These are phyloP conservation scores for Chloropsis cyanopogon DNA, from an alignment of 2,113 vertebrate genomes.

Conservation along the genomic window DNA sequence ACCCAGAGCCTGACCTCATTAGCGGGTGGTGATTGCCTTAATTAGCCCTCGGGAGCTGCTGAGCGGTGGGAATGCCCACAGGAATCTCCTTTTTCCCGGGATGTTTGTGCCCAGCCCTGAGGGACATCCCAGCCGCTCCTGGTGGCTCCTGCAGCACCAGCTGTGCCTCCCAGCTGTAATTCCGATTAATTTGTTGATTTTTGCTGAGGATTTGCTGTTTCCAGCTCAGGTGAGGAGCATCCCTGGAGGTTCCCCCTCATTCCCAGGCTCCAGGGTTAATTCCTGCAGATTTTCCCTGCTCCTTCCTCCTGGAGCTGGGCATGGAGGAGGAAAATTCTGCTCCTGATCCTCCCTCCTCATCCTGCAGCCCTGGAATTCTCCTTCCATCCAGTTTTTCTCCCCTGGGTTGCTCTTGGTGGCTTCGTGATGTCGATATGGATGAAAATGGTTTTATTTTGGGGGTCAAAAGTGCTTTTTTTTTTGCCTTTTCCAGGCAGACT, in stretches of 20 bases:
- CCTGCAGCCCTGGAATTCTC: neutral
- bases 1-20: neutral
- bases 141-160: neutral
- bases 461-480: neutral
- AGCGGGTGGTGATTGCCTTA: neutral
- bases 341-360: neutral
- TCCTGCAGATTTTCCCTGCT: neutral
- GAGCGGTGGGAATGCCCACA: neutral
- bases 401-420: neutral
- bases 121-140: fast-evolving
- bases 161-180: neutral
- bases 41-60: neutral
- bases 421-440: fast-evolving
- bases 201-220: neutral
- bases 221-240: neutral
- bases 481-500: neutral
- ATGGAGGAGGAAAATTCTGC: neutral
- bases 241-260: neutral
- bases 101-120: neutral
- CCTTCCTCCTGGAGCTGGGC: neutral
- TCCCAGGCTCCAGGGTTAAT: neutral
- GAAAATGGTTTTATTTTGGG: neutral
- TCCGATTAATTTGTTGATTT: neutral
- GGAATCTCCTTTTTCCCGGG: neutral
- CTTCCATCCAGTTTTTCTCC: neutral